Percentiles rank a stretch among this genome's conserved stretches.
phyloP scores from a whole-genome alignment of 2,888 invertebrate genomes.

The Heliconius sara region DNA sequence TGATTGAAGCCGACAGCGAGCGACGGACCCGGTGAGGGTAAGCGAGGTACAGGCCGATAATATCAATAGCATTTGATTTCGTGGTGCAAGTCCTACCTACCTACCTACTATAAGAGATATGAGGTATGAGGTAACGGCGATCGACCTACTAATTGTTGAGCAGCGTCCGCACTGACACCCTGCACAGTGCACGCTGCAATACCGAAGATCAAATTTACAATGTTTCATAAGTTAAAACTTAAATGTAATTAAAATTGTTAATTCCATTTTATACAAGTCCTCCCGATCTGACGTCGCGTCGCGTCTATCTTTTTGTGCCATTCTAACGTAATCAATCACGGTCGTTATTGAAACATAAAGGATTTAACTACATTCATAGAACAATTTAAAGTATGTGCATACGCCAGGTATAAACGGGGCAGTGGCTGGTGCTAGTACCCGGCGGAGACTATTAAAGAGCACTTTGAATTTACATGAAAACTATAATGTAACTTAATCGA shows the following conservation, averaged over 20 bases:
- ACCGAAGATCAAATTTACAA: background rate
- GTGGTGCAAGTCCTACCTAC: background rate
- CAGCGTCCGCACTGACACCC: background rate
- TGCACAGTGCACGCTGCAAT: background rate
- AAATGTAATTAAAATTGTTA: no score
- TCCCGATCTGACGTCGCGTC: no score
- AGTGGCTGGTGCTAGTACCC: background rate
- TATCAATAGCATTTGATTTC: conserved; percentile 4
- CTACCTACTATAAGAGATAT: no score
- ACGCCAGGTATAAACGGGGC: background rate
- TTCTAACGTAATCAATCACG: background rate
- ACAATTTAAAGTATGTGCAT: no score
- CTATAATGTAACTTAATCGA: background rate
- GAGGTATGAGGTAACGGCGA: conserved; percentile 4
- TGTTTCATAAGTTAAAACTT: no score
- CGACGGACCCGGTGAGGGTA: background rate
- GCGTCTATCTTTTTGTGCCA: background rate
- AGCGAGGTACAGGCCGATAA: background rate
- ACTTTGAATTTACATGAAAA: background rate
- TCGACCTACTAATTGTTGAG: background rate
- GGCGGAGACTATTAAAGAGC: background rate
- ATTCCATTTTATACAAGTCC: no score
- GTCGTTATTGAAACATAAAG: background rate
- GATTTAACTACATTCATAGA: background rate
- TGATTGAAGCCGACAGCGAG: no score